Conservation (phyloP, 2,888 invertebrate genomes). For the Epistrophe eligans region DNA sequence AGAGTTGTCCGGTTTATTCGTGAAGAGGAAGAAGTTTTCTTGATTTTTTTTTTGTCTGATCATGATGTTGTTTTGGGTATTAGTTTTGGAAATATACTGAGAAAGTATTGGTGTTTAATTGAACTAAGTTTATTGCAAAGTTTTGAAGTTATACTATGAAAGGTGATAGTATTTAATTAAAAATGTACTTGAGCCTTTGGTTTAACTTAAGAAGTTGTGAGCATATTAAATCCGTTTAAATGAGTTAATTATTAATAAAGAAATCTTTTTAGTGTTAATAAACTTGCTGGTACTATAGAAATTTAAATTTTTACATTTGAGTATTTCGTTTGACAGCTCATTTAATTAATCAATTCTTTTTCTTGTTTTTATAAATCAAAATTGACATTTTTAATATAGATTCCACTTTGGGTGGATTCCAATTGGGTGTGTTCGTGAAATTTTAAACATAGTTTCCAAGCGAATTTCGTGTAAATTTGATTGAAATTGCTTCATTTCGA, state of each 20-base stretch:
- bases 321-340: too few relatives aligned
- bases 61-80: neutral
- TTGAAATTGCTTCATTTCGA: too few relatives aligned
- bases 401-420: too few relatives aligned
- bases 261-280: neutral
- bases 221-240: too few relatives aligned
- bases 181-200: neutral
- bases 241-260: too few relatives aligned
- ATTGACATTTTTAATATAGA: too few relatives aligned
- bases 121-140: neutral
- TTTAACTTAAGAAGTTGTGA: neutral
- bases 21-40: constrained; percentile 24
- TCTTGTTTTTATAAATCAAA: too few relatives aligned
- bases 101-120: neutral
- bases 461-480: too few relatives aligned
- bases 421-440: too few relatives aligned
- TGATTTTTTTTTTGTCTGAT: neutral
- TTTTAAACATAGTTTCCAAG: too few relatives aligned
- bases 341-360: too few relatives aligned
- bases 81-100: neutral
- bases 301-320: neutral
- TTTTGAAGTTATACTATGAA: neutral
- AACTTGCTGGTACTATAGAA: neutral
- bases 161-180: neutral
- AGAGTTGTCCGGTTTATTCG: neutral